Conservation (phyloP, 2,888 invertebrate species). For the Ryuthela nishihirai region DNA sequence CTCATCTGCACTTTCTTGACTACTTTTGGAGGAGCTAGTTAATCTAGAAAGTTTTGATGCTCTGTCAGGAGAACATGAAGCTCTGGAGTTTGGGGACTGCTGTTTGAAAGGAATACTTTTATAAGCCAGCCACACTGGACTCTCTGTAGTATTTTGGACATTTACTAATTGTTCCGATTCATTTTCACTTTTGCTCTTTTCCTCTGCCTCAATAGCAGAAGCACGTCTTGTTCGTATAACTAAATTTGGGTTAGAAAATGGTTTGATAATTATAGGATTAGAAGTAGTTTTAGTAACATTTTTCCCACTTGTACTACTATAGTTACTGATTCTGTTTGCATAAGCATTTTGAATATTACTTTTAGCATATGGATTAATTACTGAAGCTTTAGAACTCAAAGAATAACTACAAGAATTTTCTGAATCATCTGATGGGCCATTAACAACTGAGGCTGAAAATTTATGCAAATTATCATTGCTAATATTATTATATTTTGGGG, state of each 20-base stretch:
- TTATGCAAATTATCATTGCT: too few relatives aligned
- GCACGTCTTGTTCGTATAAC: constrained; percentile 50
- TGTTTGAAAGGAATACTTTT: constrained; percentile 4
- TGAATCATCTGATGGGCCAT: too few relatives aligned
- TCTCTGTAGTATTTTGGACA: constrained; percentile 11
- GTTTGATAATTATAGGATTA: constrained; percentile 42
- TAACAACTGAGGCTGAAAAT: too few relatives aligned
- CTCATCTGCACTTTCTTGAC: neutral
- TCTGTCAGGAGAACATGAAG: constrained; percentile 6
- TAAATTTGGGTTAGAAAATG: constrained; percentile 52
- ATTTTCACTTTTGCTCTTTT: constrained; percentile 23
- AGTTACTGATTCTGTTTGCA: too few relatives aligned
- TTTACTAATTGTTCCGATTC: constrained; percentile 34
- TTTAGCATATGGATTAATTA: too few relatives aligned
- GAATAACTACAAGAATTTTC: too few relatives aligned
- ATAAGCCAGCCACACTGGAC: neutral
- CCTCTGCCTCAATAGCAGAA: constrained; percentile 40
- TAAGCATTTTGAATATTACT: too few relatives aligned
- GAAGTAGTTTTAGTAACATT: too few relatives aligned
- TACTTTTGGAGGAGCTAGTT: neutral
- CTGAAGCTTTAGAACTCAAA: too few relatives aligned
- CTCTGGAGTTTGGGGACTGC: neutral
- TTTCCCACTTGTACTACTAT: too few relatives aligned
- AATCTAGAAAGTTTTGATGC: constrained; percentile 1
- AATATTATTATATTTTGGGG: constrained; percentile 10